Percentiles rank a stretch among this genome's conserved stretches.
These are phyloP conservation scores for Asteroscopus sphinx DNA, from an alignment of 2,888 invertebrate species.

Conservation along the genomic window DNA sequence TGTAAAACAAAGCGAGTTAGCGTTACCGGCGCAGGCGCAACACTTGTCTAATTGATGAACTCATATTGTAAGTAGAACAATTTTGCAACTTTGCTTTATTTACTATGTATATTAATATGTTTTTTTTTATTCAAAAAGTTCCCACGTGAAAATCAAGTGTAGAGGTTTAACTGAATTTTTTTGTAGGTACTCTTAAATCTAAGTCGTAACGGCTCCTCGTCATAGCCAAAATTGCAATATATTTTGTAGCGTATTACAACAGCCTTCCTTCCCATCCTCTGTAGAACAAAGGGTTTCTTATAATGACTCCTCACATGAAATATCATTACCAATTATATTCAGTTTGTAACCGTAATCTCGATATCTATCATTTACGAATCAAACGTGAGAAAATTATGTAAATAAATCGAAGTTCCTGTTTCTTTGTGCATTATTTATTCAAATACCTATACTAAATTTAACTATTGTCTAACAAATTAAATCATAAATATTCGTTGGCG, in stretches of 20 bases:
- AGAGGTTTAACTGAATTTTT: not conserved
- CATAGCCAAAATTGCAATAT: no score
- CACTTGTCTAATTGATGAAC: slow-evolving; percentile 75
- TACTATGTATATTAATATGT: slow-evolving; percentile 18
- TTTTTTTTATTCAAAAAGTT: slow-evolving; percentile 8
- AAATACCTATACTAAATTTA: not conserved
- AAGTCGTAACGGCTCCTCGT: no score
- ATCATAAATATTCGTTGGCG: not conserved
- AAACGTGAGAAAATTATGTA: not conserved
- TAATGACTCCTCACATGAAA: no score
- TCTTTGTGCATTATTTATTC: not conserved
- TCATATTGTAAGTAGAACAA: slow-evolving; percentile 69
- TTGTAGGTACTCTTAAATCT: no score
- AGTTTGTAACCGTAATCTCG: no score
- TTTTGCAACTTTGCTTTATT: slow-evolving; percentile 58
- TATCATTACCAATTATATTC: no score
- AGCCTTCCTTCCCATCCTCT: no score
- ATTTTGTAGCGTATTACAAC: no score
- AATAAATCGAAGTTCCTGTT: not conserved
- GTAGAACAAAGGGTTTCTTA: no score
- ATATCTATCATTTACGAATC: no score
- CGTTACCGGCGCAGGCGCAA: slow-evolving; percentile 54
- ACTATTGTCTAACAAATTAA: slow-evolving; percentile 3
- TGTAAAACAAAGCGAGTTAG: slow-evolving; percentile 72
- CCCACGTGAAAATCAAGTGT: not conserved